Conservation (phyloP, 2,797 vertebrate genomes). For the Thamnophis elegans region DNA sequence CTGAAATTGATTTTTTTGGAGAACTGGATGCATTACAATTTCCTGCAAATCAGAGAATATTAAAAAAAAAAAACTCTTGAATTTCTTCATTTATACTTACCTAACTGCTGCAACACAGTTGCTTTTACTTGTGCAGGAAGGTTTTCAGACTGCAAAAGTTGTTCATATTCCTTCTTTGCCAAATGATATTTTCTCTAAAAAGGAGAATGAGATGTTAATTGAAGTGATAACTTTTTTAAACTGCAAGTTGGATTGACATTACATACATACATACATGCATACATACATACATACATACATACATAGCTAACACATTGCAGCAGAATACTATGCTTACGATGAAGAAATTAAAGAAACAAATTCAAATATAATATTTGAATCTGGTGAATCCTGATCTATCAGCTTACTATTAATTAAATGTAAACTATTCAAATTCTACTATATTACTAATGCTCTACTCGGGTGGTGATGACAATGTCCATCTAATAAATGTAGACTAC, state of each 20-base stretch:
- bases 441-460: neutral
- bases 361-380: neutral
- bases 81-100: slow-evolving; percentile 75
- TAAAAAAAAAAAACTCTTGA: neutral
- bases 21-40: neutral
- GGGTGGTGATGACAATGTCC: neutral
- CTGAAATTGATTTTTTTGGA: neutral
- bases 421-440: neutral
- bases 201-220: slow-evolving; percentile 57
- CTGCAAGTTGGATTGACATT: neutral
- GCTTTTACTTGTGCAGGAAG: slow-evolving; percentile 98
- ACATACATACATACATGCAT: neutral
- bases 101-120: slow-evolving; percentile 95
- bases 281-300: neutral
- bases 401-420: slow-evolving; percentile 26
- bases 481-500: neutral
- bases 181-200: slow-evolving; percentile 93
- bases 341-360: neutral
- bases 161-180: slow-evolving; percentile 97
- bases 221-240: slow-evolving; percentile 51
- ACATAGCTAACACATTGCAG: neutral
- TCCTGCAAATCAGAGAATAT: neutral
- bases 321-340: slow-evolving; percentile 26
- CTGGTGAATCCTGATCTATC: neutral
- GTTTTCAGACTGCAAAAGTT: slow-evolving; percentile 92